Base-by-base conservation (phyloP, 2,797 vertebrate genomes). In the Alauda arvensis region DNA sequence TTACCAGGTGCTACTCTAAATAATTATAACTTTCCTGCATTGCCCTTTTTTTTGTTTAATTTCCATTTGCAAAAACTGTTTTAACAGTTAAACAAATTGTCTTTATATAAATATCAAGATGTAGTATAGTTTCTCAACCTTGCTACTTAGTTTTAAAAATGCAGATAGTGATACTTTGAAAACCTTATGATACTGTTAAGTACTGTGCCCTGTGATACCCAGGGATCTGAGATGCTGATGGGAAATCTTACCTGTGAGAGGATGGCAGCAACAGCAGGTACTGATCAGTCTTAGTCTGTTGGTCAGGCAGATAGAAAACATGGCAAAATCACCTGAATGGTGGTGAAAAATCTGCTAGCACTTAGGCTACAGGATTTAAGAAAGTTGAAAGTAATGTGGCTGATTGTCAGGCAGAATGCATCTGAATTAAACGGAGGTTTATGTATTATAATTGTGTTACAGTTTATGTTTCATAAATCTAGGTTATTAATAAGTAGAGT, bases 1-100 rank as follows among this genome's bases (percentile, higher is more conserved):
- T 96, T 96, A 95, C 51, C 40, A 62, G 29, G 68, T 69, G 29
- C 60, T 89, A 82, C 63, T 37, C 10, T 51, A 87, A 83, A 39
- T 65, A 29, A 37, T 80, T 87, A 37, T 33, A 16, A 18, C 82
- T 88, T 83, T 10, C 25, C 28, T 88, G 29, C 12, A 26, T 39
- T 42, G 51, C 14, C 8, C 62, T 71, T 72, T 49, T 67, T 71
- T 18, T 34, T n/a, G 56, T 57, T 14, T 2, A 28, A 18, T 81
- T 7, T 53, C 6, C 8, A 33, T 49, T 20, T 70, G 17, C 13
- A 34, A 29, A 62, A 9, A 18, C 10, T 29, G 56, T 42, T 80
- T 12, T 39, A 37, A 24, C 6, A 12, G 15, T 29, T 57, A 46
- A 20, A 37, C 40, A 74, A 61, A 68, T 40, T 49, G 3, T 52